Base-by-base conservation (phyloP, 1,140 invertebrate species). In the Meloidogyne floridensis region DNA sequence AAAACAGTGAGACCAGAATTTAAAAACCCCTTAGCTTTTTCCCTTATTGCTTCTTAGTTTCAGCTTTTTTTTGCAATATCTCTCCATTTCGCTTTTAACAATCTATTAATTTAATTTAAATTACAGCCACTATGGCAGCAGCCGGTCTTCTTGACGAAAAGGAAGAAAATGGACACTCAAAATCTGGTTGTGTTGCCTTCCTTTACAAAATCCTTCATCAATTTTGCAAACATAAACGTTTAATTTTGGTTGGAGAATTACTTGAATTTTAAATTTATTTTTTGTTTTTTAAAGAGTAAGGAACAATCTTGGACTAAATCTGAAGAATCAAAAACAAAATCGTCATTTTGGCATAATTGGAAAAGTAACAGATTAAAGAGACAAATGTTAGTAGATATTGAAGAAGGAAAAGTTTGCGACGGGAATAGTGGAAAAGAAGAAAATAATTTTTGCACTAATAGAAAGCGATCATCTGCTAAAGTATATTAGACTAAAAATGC, bases 51-150 rank as follows among this genome's bases (percentile, higher is more conserved):
- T 11, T n/a, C 32, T 77, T n/a, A 56, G 9, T 7, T 15, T 56
- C 3, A 56, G 9, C 15, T 15, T 56, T n/a, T n/a, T 32, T 42
- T 42, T 56, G 11, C 42, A 3, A 10, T 10, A 32, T 9, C 51
- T 77, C 11, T 0, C 53, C 7, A 20, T 77, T 10, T 8, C 9
- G 4, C 15, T 42, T 59, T 59, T 77, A 15, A 32, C 56, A 13
- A 32, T 54, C 15, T 4, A 69, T 32, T 11, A 15, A 32, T 77
- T 77, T 69, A 56, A 8, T 47, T 7, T 43, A 15, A 56, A 9
- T 20, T 82, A 56, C 15, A 82, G 81, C 81, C 2, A 82, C 81
- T 20, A 82, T 82, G 70, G 81, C 81, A 15, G 81, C 81, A 15
- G 73, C 81, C 2, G 81, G 81, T n/a, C 20, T 75, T 13, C 8